phyloP scores from a whole-genome alignment of 1,140 invertebrate species.

The Lepidurus apus region DNA sequence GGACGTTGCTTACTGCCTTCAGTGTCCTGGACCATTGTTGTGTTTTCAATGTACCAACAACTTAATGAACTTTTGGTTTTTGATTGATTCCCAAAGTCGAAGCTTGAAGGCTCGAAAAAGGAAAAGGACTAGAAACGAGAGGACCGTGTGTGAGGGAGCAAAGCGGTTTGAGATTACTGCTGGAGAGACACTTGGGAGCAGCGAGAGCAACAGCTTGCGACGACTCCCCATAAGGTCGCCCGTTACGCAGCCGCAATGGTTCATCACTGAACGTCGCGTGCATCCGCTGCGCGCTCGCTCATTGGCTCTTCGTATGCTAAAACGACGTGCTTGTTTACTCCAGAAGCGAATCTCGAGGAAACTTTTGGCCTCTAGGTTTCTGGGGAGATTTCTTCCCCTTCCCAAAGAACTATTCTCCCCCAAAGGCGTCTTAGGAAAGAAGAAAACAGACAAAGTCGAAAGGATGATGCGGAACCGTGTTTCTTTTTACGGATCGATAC shows the following conservation, averaged over 20 bases:
- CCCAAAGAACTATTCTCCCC: too few species aligned
- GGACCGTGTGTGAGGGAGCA: too few species aligned
- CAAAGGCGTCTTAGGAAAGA: neutral
- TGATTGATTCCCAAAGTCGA: too few species aligned
- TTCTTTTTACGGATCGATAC: neutral
- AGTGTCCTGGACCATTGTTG: neutral
- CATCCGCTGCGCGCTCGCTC: slow-evolving; percentile 4
- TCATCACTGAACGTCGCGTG: neutral
- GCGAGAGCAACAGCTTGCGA: slow-evolving; percentile 10
- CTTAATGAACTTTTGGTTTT: too few species aligned
- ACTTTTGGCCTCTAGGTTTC: neutral
- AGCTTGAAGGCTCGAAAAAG: too few species aligned
- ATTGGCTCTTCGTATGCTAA: neutral
- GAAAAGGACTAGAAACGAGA: too few species aligned
- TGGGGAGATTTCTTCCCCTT: too few species aligned
- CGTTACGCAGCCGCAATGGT: neutral
- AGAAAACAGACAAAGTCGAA: neutral
- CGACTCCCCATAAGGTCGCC: neutral
- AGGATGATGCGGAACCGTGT: neutral
- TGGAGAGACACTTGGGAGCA: neutral
- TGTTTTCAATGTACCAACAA: neutral
- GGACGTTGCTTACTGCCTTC: neutral
- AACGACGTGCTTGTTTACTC: slow-evolving; percentile 4
- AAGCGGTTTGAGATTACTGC: too few species aligned
- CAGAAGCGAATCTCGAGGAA: neutral